Conservation (phyloP, 2,113 vertebrate genomes). For the Athene noctua region DNA sequence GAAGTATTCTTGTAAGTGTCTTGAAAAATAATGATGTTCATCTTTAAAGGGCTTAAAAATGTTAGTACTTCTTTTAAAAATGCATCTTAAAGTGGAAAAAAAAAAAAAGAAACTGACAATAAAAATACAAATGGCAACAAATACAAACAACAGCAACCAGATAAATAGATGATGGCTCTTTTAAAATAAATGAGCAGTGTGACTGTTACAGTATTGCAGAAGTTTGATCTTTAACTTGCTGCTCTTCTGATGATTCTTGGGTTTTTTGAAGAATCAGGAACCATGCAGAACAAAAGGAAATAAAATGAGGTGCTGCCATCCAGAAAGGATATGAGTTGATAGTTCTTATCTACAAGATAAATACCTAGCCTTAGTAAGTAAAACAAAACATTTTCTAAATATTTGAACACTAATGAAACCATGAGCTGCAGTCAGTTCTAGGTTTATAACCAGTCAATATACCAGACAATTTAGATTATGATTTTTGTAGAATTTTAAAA, state of each 20-base stretch:
- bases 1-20: background rate
- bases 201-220: background rate
- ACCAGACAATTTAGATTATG: background rate
- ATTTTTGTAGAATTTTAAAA: background rate
- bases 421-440: background rate
- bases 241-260: background rate
- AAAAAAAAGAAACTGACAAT: background rate
- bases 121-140: background rate
- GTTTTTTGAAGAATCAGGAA: background rate
- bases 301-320: background rate
- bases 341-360: background rate
- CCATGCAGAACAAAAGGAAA: background rate
- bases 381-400: background rate
- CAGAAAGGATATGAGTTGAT: background rate
- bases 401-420: background rate
- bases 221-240: background rate
- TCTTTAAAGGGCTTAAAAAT: background rate
- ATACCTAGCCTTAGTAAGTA: background rate
- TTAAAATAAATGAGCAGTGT: background rate
- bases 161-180: background rate
- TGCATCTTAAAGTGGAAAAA: background rate
- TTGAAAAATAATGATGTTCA: background rate
- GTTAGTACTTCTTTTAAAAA: background rate
- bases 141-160: background rate
- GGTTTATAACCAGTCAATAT: background rate